Evolutionary conservation across 2,113 vertebrate genomes (phyloP).

Genomic region (Nymphicus hollandicus): DNA sequence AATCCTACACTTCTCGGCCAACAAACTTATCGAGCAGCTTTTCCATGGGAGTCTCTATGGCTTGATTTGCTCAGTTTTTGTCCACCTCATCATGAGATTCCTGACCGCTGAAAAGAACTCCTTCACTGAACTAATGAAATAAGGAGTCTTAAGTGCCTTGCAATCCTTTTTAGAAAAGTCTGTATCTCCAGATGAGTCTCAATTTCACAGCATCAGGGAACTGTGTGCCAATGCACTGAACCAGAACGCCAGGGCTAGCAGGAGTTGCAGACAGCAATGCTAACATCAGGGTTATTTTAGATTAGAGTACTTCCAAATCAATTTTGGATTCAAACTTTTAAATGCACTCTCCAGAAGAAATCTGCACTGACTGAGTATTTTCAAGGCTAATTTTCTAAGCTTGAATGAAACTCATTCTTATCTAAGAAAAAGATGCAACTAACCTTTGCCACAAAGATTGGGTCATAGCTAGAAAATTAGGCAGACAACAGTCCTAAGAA

Average conservation of each 20-base stretch:
- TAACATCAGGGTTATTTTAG: slow-evolving; percentile 76
- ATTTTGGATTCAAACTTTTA: slow-evolving; percentile 82
- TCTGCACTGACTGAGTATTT: slow-evolving; percentile 55
- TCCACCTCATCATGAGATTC: slow-evolving; percentile 36
- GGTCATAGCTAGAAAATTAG: neutral
- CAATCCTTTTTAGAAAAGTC: slow-evolving; percentile 67
- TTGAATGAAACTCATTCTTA: slow-evolving; percentile 24
- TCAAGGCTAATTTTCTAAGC: slow-evolving; percentile 63
- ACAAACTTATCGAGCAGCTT: neutral
- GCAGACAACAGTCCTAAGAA: neutral
- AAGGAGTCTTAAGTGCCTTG: slow-evolving; percentile 66
- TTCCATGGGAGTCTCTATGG: neutral
- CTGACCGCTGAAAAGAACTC: slow-evolving; percentile 38
- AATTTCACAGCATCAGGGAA: slow-evolving; percentile 81
- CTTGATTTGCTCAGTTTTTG: slow-evolving; percentile 20
- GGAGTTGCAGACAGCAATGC: slow-evolving; percentile 71
- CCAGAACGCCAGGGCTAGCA: slow-evolving; percentile 74
- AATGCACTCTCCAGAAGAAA: slow-evolving; percentile 72
- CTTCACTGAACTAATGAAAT: slow-evolving; percentile 71
- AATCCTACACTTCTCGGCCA: neutral
- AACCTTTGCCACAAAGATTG: slow-evolving; percentile 17
- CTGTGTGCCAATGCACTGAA: slow-evolving; percentile 73
- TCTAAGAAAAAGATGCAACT: slow-evolving; percentile 14
- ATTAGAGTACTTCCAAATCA: slow-evolving; percentile 81
- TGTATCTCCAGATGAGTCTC: slow-evolving; percentile 73